Base-by-base conservation (phyloP, 2,888 invertebrate genomes). In the Pheosia gnoma region DNA sequence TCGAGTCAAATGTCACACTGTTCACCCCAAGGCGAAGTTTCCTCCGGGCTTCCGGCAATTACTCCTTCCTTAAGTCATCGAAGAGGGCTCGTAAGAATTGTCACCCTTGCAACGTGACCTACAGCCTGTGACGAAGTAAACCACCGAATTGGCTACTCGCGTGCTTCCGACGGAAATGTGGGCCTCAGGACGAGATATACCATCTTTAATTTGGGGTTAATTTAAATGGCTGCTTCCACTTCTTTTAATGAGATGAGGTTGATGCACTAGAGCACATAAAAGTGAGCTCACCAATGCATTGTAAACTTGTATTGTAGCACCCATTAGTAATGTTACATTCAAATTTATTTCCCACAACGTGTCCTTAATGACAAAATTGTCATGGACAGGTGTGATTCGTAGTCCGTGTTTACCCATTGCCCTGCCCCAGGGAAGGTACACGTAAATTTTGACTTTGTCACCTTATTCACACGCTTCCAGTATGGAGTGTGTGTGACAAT, bases 1-100 rank as follows among this genome's bases (percentile, higher is more conserved):
- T 80, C 70, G 85, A 89, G 89, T 92, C 90, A 91, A 92, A 91
- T 93, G 93, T 92, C 91, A 90, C 86, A 88, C 80, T 57, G 81
- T 87, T 84, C 83, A 86, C 91, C 91, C 89, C 82, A 82, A 84
- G 83, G 77, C 80, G 72, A 80, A 75, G 87, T 88, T 90, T 90
- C 89, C 89, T 91, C 85, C 79, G 70, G 84, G 87, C 81, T 91
- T 93, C 93, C 93, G 90, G 93, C 77, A 90, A 93, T 93, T 93
- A 93, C 83, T 78, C 82, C 85, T 90, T 91, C 91, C 91, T 87
- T 82, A 80, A 84, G 84, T 81, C 82, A 82, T 79, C 83, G 79
- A 80, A 79, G 82, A 82, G 88, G 87, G 85, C 78, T 76, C 82
- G 80, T 78, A 81, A 72, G 72, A 79, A 85, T 83, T 86, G 87